Conservation (phyloP, 2,113 vertebrate species). For the Petroica traversi region DNA sequence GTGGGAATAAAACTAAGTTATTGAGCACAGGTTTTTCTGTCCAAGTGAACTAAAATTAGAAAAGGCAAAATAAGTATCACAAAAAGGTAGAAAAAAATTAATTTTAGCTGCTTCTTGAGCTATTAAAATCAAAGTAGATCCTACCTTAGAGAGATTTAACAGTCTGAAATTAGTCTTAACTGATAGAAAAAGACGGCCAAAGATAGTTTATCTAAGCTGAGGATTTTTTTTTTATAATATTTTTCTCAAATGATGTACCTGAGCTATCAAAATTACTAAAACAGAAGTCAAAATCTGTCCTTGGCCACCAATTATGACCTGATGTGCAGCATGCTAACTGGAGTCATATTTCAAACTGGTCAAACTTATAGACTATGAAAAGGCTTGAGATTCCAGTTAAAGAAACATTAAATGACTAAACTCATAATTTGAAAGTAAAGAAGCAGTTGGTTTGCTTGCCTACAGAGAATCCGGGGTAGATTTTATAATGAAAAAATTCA, state of each 20-base stretch:
- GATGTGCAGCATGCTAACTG: not conserved
- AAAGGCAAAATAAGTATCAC: not conserved
- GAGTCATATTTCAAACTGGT: not conserved
- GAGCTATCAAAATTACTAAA: not conserved
- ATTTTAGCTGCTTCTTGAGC: not conserved
- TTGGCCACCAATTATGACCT: not conserved
- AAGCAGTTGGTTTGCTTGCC: not conserved
- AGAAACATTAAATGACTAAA: slow-evolving; percentile 13
- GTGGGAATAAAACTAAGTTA: not conserved
- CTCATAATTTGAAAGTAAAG: not conserved
- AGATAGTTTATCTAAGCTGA: not conserved
- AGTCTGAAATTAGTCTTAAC: not conserved
- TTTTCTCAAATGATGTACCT: not conserved
- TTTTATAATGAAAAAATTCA: not conserved
- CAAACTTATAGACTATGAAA: not conserved
- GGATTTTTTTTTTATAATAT: not conserved
- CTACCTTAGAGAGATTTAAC: not conserved
- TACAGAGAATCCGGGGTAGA: not conserved
- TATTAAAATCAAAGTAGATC: not conserved
- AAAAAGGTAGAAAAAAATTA: not conserved
- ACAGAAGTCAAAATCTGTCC: not conserved
- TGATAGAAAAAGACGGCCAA: not conserved
- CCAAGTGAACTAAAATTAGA: not conserved
- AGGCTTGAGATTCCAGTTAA: not conserved
- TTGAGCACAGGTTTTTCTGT: not conserved